Evolutionary conservation across 2,797 vertebrate species (phyloP).

Genomic region (Prionace glauca): DNA sequence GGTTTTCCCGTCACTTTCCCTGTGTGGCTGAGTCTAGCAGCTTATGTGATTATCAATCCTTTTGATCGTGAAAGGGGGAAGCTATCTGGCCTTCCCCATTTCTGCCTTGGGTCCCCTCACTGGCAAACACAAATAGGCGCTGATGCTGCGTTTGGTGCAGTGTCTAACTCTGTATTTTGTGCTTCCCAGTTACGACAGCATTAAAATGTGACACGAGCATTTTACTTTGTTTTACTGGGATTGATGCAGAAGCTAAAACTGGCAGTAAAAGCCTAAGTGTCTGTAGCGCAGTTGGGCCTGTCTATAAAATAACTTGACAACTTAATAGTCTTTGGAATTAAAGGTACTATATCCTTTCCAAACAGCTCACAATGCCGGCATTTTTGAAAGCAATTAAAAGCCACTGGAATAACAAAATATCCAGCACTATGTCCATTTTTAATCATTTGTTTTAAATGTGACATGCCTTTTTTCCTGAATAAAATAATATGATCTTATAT

Average conservation of each 20-base stretch:
- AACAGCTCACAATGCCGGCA: background rate
- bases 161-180: background rate
- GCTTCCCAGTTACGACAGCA: background rate
- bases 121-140: background rate
- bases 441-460: background rate
- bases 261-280: background rate
- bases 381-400: constrained; percentile 25
- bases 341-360: constrained; percentile 11
- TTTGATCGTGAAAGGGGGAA: background rate
- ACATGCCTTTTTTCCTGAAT: background rate
- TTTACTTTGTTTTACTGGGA: background rate
- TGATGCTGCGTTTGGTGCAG: background rate
- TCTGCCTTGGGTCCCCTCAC: background rate
- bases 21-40: too few species aligned
- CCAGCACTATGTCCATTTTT: background rate
- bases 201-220: background rate
- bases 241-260: constrained; percentile 13
- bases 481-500: too few species aligned
- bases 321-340: constrained; percentile 19
- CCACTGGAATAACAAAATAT: background rate
- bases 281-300: background rate
- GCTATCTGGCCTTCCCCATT: background rate
- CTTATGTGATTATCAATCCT: too few species aligned
- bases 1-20: too few species aligned
- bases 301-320: constrained; percentile 6